Base-by-base conservation (phyloP, 2,888 invertebrate species). In the Gymnosoma rotundatum region DNA sequence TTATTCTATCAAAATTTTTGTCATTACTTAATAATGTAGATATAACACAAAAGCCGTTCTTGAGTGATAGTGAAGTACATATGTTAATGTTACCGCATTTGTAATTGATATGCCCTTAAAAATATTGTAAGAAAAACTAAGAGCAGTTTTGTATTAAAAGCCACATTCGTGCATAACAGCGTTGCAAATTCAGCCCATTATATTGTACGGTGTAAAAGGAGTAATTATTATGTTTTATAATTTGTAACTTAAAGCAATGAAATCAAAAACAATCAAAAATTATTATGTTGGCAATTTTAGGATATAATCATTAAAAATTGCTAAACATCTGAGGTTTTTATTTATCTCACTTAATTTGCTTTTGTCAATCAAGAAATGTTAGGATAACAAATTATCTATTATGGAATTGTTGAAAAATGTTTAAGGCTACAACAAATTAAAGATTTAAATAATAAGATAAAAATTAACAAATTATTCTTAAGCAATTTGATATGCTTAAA, bases 191-290 rank as follows among this genome's bases (percentile, higher is more conserved):
- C 7, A 32, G 0, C 8, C 8, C 12, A 42, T 12, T 2, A 1
- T 42, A 42, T 0, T 16, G 20, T 72, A 32, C 18, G 12, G 60
- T 8, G 48, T 38, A 20, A 21, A 16, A 61, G n/a, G n/a, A 45
- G n/a, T 45, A 48, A 3, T 21, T 14, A 21, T 48, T 25, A 2
- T 25, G 4, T 8, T 10, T 25, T 45, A 14, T 67, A 20, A 18
- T 73, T 66, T 58, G 20, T 32, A 83, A 76, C 61, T 48, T 60
- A 69, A 85, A 78, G 79, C 76, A 74, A 79, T 76, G 83, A 78
- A 83, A 83, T 50, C 32, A 81, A 75, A 81, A 70, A 86, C 85
- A 87, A 86, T 86, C 86, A 48, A 86, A 86, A 87, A 80, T 72
- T 83, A 78, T 38, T 25, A 32, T 54, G 70, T 83, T 78, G 64